A percentile compares a stretch with the other conserved stretches of the same genome.
These are phyloP conservation scores for Noctua janthina DNA, from an alignment of 2,888 invertebrate genomes.

Conservation along the genomic window DNA sequence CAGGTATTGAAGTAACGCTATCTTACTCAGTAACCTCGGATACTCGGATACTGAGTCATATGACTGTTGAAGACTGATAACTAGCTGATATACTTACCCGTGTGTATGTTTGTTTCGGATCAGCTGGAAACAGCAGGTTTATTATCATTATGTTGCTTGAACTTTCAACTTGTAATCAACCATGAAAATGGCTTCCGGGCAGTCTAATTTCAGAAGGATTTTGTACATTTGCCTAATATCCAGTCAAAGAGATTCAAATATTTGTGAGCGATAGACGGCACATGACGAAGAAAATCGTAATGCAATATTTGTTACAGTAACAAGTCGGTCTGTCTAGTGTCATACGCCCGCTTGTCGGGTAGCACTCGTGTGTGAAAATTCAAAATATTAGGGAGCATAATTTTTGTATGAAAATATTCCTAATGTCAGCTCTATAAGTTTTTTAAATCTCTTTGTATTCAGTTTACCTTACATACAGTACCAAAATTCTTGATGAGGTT, in stretches of 20 bases:
- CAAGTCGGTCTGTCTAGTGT: too few species aligned
- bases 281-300: too few species aligned
- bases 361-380: too few species aligned
- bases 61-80: slow-evolving; percentile 22
- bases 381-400: too few species aligned
- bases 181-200: neutral
- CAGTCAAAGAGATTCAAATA: too few species aligned
- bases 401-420: too few species aligned
- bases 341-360: too few species aligned
- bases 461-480: neutral
- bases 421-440: too few species aligned
- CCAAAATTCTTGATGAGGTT: neutral
- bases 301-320: too few species aligned
- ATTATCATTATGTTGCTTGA: neutral
- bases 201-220: neutral
- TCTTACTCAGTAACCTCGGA: neutral
- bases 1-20: slow-evolving; percentile 2
- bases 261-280: too few species aligned
- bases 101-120: slow-evolving; percentile 14
- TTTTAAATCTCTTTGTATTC: too few species aligned
- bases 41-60: neutral
- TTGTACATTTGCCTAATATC: neutral
- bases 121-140: neutral
- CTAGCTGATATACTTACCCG: neutral
- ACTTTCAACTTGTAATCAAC: slow-evolving; percentile 3